phyloP scores from a whole-genome alignment of 2,113 vertebrate species.

The Setophaga coronata region DNA sequence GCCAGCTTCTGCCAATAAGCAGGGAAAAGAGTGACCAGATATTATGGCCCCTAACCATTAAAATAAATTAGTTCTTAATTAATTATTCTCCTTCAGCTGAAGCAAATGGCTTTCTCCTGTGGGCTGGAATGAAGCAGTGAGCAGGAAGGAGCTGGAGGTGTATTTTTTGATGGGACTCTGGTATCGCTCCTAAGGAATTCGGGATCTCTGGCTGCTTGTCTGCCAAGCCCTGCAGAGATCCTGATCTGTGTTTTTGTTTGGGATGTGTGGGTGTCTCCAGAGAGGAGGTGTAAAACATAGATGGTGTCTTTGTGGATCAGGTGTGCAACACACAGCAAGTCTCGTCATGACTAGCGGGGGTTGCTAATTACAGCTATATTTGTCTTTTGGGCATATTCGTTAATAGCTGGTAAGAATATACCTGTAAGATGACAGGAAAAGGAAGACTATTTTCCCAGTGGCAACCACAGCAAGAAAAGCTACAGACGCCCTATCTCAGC shows the following conservation, averaged over 20 bases:
- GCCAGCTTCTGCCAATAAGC: not conserved
- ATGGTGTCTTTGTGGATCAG: conserved; percentile 18
- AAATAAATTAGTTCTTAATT: not conserved
- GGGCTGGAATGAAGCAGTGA: not conserved
- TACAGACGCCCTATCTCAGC: not conserved
- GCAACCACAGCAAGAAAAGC: not conserved
- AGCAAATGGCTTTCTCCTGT: not conserved
- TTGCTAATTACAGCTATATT: conserved; percentile 50
- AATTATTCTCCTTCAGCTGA: not conserved
- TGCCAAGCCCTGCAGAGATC: not conserved
- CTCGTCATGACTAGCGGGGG: not conserved
- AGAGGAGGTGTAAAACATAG: conserved; percentile 14
- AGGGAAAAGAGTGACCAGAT: not conserved
- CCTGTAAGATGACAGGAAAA: conserved; percentile 18
- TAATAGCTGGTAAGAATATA: conserved; percentile 22
- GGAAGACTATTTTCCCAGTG: conserved; percentile 46
- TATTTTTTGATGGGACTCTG: not conserved
- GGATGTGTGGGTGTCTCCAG: not conserved
- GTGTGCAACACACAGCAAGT: conserved; percentile 31
- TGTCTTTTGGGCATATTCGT: not conserved
- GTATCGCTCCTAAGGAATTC: not conserved
- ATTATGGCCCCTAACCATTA: not conserved
- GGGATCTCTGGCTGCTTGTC: not conserved
- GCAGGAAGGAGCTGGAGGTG: not conserved
- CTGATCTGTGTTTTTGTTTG: not conserved